Percentiles rank a stretch among this genome's conserved stretches.
Conservation (phyloP, 2,888 invertebrate species). For the Thereva nobilitata region DNA sequence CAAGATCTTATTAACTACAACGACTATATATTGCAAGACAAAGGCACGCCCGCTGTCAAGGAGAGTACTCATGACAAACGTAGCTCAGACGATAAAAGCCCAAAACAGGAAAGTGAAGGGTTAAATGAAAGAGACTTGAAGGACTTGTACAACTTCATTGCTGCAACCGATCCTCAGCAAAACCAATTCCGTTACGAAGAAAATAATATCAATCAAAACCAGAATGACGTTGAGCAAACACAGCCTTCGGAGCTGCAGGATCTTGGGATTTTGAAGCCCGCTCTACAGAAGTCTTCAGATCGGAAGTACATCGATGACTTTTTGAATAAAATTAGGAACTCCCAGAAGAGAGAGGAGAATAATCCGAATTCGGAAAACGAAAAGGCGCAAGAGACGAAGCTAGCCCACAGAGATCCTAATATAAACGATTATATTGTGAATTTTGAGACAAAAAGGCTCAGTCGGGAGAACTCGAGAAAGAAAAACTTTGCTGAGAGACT, state of each 20-base stretch:
- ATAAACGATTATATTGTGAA: too few species aligned
- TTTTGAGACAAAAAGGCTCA: too few species aligned
- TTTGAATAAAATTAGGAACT: conserved; percentile 30
- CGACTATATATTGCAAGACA: neutral
- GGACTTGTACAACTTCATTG: conserved; percentile 25
- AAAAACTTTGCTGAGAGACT: too few species aligned
- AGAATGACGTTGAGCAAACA: neutral
- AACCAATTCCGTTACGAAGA: neutral
- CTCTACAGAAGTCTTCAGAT: conserved; percentile 16
- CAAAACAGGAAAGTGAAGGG: conserved; percentile 3
- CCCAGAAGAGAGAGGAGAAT: neutral
- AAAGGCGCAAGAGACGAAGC: too few species aligned
- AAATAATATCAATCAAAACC: neutral
- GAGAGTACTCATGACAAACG: neutral
- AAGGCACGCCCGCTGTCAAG: neutral
- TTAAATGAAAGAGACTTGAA: conserved; percentile 26
- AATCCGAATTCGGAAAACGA: conserved; percentile 1
- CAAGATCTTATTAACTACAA: neutral
- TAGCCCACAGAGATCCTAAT: too few species aligned
- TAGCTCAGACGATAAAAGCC: neutral
- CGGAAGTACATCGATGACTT: conserved; percentile 37
- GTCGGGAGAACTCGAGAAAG: too few species aligned
- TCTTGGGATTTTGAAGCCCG: neutral
- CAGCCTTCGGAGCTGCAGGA: neutral
- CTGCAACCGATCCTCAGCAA: conserved; percentile 8